Evolutionary conservation across 2,797 vertebrate genomes (phyloP).

Genomic region (Acipenser transmontanus): DNA sequence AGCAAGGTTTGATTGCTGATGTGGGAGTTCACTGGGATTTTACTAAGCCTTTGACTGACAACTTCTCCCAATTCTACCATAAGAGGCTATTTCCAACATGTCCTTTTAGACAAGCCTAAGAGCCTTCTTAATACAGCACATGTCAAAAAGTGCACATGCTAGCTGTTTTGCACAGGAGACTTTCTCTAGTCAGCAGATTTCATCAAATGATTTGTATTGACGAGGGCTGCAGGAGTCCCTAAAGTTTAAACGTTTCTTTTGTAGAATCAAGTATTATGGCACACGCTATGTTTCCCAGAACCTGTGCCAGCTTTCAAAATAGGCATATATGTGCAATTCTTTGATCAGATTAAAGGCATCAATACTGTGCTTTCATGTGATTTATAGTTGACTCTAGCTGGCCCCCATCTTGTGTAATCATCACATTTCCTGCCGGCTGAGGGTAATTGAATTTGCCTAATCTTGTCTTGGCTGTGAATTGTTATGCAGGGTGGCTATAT

Average conservation of each 20-base stretch:
- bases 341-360: background rate
- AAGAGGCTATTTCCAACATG: background rate
- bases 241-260: background rate
- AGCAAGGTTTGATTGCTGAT: background rate
- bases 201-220: background rate
- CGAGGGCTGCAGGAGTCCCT: background rate
- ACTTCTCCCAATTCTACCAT: background rate
- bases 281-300: background rate
- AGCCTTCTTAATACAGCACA: background rate
- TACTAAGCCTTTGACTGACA: background rate
- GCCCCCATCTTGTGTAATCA: background rate
- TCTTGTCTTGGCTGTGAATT: background rate
- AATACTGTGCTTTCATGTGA: background rate
- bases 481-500: background rate
- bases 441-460: background rate
- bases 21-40: background rate
- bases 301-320: background rate
- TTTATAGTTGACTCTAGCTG: background rate
- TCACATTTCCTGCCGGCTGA: background rate
- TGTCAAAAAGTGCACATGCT: background rate
- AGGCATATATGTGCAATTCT: background rate
- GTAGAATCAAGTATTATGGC: background rate
- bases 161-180: background rate
- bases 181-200: background rate
- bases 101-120: background rate